Evolutionary conservation across 2,888 invertebrate species (phyloP), one percentile per base, ranked within the genome.

Genomic region (Hypena proboscidalis): DNA sequence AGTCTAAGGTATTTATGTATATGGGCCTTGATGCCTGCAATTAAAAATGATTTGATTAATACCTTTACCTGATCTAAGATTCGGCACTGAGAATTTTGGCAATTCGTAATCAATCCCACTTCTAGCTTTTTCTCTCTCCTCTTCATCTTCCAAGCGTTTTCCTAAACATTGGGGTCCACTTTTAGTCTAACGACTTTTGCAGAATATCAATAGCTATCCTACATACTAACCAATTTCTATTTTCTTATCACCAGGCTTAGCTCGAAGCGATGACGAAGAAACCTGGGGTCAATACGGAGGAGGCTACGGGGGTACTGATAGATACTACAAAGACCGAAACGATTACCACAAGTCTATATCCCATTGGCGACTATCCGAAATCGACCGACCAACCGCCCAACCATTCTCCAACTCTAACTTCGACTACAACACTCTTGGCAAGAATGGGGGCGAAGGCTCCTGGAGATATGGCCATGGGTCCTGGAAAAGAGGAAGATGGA

Each of bases 241-340:
- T 26, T 19, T 38, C 14, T 29, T 17, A 19, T 9, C 14, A 2
- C 7, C 11, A 55, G 91, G 86, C 0, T 11, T 77, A 39, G 84
- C 74, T 2, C 74, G 83, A 38, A 80, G 75, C 39, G 72, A 80
- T 2, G 81, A 83, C 0, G 81, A 85, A 0, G 88, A 90, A 27
- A 83, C 83, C 14, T 94, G 93, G 93, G 93, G 93, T 0, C 88
- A 91, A 43, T 94, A 94, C 58, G 93, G 94, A 0, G 93, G 93
- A 0, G 83, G 83, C 6, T 95, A 95, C 58, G 87, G 90, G 0
- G 83, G 83, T 0, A 68, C 71, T 10, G 74, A 80, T 11, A 64
- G 66, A 1, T 87, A 88, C 23, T 89, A 89, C 42, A 87, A 89
- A 41, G 79, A 90, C 39, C 63, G 77, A 7, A 80, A 82, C 2